Percentiles rank a stretch among this genome's conserved stretches.
phyloP scores from a whole-genome alignment of 2,113 vertebrate genomes.

The Damaliscus lunatus region DNA sequence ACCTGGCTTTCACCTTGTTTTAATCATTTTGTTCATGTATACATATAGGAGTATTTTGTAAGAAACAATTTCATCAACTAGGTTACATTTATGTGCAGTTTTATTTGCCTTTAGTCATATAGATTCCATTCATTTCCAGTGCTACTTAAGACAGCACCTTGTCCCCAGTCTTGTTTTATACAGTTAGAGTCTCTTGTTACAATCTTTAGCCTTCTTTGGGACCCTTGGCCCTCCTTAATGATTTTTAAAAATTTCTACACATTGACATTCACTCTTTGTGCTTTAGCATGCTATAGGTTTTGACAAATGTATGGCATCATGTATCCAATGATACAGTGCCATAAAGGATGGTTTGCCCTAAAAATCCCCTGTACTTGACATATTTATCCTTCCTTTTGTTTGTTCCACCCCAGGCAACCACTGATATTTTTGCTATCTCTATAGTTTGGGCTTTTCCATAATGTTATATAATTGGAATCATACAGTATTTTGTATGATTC shows the following conservation, averaged over 20 bases:
- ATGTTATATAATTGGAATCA: neutral
- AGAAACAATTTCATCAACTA: neutral
- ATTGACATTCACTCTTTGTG: neutral
- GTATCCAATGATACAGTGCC: neutral
- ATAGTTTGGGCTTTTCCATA: neutral
- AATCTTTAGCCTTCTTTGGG: neutral
- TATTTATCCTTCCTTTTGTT: neutral
- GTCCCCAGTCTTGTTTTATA: neutral
- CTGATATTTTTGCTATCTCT: neutral
- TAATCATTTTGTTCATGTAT: neutral
- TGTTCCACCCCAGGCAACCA: fast-evolving
- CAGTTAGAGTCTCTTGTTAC: neutral
- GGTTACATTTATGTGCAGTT: neutral
- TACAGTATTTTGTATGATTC: neutral
- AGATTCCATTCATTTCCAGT: neutral
- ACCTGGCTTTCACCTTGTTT: neutral
- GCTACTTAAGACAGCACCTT: neutral
- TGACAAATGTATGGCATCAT: neutral
- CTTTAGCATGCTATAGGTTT: neutral
- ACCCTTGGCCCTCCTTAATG: neutral
- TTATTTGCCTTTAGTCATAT: neutral
- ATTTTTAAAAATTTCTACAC: neutral
- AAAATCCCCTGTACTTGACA: neutral
- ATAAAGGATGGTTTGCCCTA: neutral
- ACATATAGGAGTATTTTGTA: neutral